A percentile compares a stretch with the other conserved stretches of the same genome.
phyloP scores from a whole-genome alignment of 2,888 invertebrate genomes.

The Amaurobius ferox region DNA sequence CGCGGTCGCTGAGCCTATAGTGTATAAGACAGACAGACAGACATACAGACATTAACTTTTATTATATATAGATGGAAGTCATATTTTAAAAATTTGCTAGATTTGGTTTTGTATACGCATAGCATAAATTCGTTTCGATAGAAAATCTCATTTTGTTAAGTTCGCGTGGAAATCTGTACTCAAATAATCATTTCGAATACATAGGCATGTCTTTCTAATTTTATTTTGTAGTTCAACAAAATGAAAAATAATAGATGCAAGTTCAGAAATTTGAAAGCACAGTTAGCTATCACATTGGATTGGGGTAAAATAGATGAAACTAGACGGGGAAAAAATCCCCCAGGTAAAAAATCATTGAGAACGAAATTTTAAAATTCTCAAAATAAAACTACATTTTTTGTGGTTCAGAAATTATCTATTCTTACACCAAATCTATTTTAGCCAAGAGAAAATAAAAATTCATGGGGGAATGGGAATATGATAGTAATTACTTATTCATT shows the following conservation, averaged over 20 bases:
- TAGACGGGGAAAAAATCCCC: neutral
- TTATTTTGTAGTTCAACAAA: slow-evolving; percentile 18
- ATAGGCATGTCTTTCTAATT: no score
- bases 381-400: neutral
- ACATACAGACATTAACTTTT: no score
- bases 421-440: neutral
- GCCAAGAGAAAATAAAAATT: neutral
- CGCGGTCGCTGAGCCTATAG: no score
- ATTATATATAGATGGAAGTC: no score
- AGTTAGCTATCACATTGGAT: neutral
- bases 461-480: neutral
- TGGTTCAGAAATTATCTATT: neutral
- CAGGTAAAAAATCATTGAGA: neutral
- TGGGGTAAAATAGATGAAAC: neutral
- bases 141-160: no score
- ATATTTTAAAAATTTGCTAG: no score
- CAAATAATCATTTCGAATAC: no score
- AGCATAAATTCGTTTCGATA: no score
- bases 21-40: no score
- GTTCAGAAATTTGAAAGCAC: neutral
- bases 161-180: no score
- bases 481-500: slow-evolving; percentile 12
- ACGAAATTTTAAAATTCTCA: neutral
- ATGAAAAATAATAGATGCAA: slow-evolving; percentile 6
- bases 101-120: no score